Base-by-base conservation (phyloP, 2,113 vertebrate genomes). In the Tonatia bakeri region DNA sequence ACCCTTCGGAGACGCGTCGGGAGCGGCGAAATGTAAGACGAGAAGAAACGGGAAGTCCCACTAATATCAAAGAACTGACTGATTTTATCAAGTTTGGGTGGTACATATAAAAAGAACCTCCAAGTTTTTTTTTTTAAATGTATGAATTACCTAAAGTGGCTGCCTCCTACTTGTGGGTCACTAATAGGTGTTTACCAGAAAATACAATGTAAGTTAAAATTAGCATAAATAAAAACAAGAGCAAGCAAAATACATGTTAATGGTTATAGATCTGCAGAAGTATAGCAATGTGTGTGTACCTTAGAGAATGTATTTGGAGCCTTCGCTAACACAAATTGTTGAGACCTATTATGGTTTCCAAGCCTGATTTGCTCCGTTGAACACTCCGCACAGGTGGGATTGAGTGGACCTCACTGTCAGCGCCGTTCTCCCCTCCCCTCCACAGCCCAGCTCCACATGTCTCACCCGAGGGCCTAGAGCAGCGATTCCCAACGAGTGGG, bases 201-300 rank as follows among this genome's bases (percentile, higher is more conserved):
- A 88, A 88, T 12, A 90, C 47, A 96, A 82, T 75, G 43, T 45
- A 33, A 83, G 73, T 89, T 95, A 76, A 79, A 80, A 81, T 72
- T 6, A 90, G 38, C n/a, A 93, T 22, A 94, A 84, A 38, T 86
- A 76, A 96, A 95, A 85, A 38, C 5, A 56, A 91, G 36, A 56
- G 56, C 36, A 70, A 93, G 81, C 80, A 64, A 67, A 91, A 80
- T 54, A 59, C 8, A 28, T 4, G 38, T 65, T 36, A 64, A 82
- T 26, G 43, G 13, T 61, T 77, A 86, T 5, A 95, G 76, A 77
- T 36, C 76, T 90, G 33, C 0, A 45, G 75, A 47, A 87, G 36
- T 61, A 56, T 22, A 92, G 73, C 79, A 91, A 70, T 83, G 17
- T 38, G 85, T 75, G 47, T 45, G 61, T 50, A 67, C 24, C 77